Conservation (phyloP, 2,113 vertebrate genomes). For the Sinosuthora webbiana region DNA sequence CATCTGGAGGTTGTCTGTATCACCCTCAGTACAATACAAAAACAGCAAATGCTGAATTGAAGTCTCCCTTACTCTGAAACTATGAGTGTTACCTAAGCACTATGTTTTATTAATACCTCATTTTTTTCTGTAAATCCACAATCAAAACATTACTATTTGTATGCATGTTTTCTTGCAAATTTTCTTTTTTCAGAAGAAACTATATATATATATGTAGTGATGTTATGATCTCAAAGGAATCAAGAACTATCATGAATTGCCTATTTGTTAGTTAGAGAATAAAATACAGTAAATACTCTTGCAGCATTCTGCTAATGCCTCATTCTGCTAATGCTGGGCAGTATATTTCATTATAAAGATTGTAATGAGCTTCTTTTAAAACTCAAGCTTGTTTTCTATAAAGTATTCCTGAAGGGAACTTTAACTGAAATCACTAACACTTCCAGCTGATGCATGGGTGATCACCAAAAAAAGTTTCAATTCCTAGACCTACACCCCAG, state of each 20-base stretch:
- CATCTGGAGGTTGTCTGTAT: neutral
- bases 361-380: neutral
- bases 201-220: accelerated
- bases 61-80: neutral
- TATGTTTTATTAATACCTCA: neutral
- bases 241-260: neutral
- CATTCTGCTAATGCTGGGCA: neutral
- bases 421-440: neutral
- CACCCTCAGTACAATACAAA: neutral
- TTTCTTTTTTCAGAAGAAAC: neutral
- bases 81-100: neutral
- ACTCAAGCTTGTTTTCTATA: neutral
- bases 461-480: neutral
- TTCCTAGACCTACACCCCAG: neutral
- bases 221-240: neutral
- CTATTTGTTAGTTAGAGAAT: neutral
- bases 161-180: neutral
- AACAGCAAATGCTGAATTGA: neutral
- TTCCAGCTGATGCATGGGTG: neutral
- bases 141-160: neutral
- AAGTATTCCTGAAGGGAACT: neutral
- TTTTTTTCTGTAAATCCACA: neutral
- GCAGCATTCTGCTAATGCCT: neutral
- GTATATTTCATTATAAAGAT: neutral
- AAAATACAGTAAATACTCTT: neutral